Base-by-base conservation (phyloP, 2,113 vertebrate genomes). In the Seriola quinqueradiata region DNA sequence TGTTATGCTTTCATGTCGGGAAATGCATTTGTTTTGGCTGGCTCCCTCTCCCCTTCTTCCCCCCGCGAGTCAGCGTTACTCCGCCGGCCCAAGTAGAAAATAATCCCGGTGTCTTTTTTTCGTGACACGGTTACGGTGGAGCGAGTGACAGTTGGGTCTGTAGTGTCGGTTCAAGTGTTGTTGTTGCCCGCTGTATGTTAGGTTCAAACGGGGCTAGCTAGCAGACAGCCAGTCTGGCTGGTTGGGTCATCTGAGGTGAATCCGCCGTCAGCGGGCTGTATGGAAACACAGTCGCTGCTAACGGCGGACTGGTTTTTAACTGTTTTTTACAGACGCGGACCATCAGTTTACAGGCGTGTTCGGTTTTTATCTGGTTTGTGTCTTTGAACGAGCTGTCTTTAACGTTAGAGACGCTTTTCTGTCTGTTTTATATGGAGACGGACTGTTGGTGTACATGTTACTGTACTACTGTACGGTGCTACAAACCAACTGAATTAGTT, bases 241-340 rank as follows among this genome's bases (percentile, higher is more conserved):
- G 13, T 13, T 28, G 90, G 92, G 91, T 92, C 90, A 93, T 88
- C 87, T 89, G 90, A 93, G 93, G 93, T 93, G 88, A 93, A 72
- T 87, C 87, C 78, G 61, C 89, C 81, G 87, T 76, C 85, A 83
- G 85, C 87, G 63, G 65, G 72, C 61, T 75, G 64, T 10, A 40
- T 11, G 0, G 72, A 77, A 46, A 72, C 81, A 42, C 48, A 14
- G 61, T 8, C 42, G 0, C 70, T 21, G 61, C 38, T n/a, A 1
- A 25, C 25, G 21, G 4, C 42, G 50, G 19, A n/a, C 19, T 52
- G 17, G 19, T 8, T 21, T 52, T 19, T 6, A 19, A 50, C 46
- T 21, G 40, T 8, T 42, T 42, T 42, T 42, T 8, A n/a, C 50
- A n/a, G n/a, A 23, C 12, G 1, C 54, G n/a, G 54, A 57, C 21